These are phyloP conservation scores for Delichon dasypus DNA, from an alignment of 2,797 vertebrate genomes.

Conservation along the genomic window DNA sequence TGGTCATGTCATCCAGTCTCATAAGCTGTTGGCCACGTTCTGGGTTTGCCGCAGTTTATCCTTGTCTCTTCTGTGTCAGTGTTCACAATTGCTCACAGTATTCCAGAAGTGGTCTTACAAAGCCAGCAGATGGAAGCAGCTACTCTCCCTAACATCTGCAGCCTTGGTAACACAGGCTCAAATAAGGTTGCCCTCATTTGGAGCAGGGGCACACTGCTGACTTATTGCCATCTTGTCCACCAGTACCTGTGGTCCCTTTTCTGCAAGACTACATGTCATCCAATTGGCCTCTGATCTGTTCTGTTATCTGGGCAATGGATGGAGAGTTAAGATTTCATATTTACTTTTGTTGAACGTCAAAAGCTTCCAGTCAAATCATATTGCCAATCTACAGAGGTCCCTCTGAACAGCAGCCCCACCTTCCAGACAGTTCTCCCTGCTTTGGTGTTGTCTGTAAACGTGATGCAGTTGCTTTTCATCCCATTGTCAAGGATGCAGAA, in stretches of 20 bases:
- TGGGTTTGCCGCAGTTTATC: neutral
- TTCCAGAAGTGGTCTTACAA: neutral
- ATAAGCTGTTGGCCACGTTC: fast-evolving
- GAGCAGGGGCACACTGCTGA: too few species aligned
- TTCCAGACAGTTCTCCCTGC: neutral
- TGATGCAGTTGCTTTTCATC: neutral
- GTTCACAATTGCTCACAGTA: fast-evolving
- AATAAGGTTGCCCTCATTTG: neutral
- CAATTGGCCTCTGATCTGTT: neutral
- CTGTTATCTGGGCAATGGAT: neutral
- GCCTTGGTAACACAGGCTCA: neutral
- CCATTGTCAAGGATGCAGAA: neutral
- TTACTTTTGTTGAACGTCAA: neutral
- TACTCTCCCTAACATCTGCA: fast-evolving
- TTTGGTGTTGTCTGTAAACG: neutral
- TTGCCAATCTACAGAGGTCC: neutral
- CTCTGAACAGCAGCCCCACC: neutral
- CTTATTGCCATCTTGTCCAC: neutral
- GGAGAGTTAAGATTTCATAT: neutral
- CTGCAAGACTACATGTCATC: neutral
- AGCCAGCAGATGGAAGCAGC: neutral
- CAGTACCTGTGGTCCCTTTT: neutral
- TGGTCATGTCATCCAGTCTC: fast-evolving
- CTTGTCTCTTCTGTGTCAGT: neutral
- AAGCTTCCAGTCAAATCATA: neutral